Conservation (phyloP, 1,140 invertebrate genomes). For the Gonatopus flavifemur region DNA sequence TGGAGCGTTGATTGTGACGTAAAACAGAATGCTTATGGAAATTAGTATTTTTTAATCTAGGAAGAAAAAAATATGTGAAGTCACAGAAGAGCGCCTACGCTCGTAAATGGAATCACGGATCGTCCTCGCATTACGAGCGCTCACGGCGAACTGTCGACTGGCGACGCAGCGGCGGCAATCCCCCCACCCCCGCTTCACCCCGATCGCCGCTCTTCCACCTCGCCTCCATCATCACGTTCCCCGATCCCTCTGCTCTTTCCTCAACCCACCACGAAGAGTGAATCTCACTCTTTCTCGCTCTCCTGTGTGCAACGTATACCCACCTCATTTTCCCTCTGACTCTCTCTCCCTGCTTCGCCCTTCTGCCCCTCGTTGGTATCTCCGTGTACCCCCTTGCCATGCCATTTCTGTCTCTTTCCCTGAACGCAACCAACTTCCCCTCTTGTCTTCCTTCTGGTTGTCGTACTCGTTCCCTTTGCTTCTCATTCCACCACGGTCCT, state of each 20-base stretch:
- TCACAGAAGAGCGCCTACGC: constrained; percentile 11
- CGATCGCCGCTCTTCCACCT: constrained; percentile 13
- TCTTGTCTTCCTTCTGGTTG: constrained; percentile 6
- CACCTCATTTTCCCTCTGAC: constrained; percentile 20
- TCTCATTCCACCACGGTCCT: constrained; percentile 23
- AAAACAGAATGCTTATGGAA: too few species aligned
- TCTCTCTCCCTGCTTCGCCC: constrained; percentile 22
- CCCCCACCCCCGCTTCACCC: constrained; percentile 33
- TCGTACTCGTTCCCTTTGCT: neutral
- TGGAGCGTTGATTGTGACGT: too few species aligned
- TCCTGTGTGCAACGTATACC: constrained; percentile 22
- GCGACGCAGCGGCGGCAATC: constrained; percentile 50
- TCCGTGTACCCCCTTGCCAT: constrained; percentile 2
- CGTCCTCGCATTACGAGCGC: constrained; percentile 52
- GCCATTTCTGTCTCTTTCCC: neutral
- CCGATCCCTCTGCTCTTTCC: too few species aligned
- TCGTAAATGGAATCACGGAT: constrained; percentile 26
- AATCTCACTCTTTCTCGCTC: too few species aligned
- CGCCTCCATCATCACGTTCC: constrained; percentile 4
- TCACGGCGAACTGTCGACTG: constrained; percentile 56
- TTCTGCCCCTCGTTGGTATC: neutral
- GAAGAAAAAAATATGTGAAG: too few species aligned
- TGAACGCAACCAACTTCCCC: too few species aligned
- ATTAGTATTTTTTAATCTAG: too few species aligned
- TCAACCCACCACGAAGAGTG: too few species aligned